Conservation (phyloP, 2,888 invertebrate species). For the Sipha maydis region DNA sequence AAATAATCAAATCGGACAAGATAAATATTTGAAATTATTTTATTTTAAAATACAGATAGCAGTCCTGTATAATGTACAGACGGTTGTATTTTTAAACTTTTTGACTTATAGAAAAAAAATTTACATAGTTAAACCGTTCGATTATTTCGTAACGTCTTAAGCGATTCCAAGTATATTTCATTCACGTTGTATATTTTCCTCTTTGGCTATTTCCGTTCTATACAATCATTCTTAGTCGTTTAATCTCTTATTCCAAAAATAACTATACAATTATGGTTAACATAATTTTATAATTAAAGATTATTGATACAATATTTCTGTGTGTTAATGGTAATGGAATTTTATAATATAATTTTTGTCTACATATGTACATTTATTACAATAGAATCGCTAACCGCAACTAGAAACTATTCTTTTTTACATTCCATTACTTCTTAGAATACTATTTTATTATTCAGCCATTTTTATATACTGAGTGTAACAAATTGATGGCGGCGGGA, state of each 20-base stretch:
- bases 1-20: neutral
- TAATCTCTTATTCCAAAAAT: conserved; percentile 30
- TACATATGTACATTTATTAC: neutral
- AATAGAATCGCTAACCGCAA: neutral
- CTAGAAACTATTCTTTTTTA: neutral
- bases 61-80: neutral
- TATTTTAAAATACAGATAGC: neutral
- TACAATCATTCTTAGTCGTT: conserved; percentile 4
- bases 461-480: conserved; percentile 10
- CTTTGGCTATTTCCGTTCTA: conserved; percentile 46
- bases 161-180: conserved; percentile 49
- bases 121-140: neutral
- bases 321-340: neutral
- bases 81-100: conserved; percentile 41
- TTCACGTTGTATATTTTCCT: conserved; percentile 7
- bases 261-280: neutral
- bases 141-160: conserved; percentile 20
- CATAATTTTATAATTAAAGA: neutral
- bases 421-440: neutral
- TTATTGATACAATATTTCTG: neutral
- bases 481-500: conserved; percentile 36
- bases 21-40: neutral
- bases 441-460: neutral
- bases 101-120: neutral
- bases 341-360: too few relatives aligned